Conservation (phyloP, 2,888 invertebrate genomes). For the Calliphora vomitoria region DNA sequence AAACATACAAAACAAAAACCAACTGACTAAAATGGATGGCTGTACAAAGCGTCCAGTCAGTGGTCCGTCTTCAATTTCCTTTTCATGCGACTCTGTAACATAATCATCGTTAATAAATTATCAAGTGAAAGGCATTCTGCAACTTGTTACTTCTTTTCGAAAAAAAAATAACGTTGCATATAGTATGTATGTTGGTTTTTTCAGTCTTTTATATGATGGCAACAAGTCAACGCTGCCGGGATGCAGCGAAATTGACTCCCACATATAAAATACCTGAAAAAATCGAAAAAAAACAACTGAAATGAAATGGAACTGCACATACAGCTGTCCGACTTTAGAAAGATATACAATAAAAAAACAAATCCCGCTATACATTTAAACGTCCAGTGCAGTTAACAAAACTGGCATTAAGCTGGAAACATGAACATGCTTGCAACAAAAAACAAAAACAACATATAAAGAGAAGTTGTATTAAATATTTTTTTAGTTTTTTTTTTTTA, state of each 20-base stretch:
- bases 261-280: constrained; percentile 53
- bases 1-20: background rate
- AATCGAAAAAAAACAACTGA: background rate
- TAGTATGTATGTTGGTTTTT: constrained; percentile 6
- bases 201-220: background rate
- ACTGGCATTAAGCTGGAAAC: constrained; percentile 63
- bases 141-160: constrained; percentile 67
- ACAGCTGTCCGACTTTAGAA: constrained; percentile 42
- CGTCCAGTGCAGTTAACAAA: constrained; percentile 64
- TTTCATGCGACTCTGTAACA: constrained; percentile 67
- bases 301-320: constrained; percentile 7
- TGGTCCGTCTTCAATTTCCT: constrained; percentile 66
- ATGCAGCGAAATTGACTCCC: constrained; percentile 72
- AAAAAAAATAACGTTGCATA: background rate
- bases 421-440: constrained; percentile 49
- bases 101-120: constrained; percentile 75
- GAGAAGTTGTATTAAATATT: constrained; percentile 19
- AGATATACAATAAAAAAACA: background rate
- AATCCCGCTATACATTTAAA: constrained; percentile 48
- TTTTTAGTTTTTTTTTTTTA: background rate
- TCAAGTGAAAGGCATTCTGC: constrained; percentile 77
- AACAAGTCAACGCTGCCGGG: constrained; percentile 49
- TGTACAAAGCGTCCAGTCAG: constrained; percentile 10
- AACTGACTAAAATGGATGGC: constrained; percentile 29
- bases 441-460: background rate